These are phyloP conservation scores for Epirrhoe alternata DNA, from an alignment of 2,888 invertebrate species.

Conservation along the genomic window DNA sequence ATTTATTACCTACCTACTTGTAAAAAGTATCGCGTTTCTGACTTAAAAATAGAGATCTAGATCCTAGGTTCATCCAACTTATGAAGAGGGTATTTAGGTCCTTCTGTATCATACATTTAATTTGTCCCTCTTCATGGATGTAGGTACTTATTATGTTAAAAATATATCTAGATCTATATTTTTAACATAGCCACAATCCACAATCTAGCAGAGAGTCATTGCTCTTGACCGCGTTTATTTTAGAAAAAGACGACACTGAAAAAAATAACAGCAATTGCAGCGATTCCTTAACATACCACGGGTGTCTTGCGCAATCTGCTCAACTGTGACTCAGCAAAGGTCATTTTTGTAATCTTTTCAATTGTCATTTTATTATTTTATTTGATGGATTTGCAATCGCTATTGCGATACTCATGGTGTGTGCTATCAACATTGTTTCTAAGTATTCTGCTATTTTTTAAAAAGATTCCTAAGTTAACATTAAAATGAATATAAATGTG, in stretches of 20 bases:
- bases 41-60: no score
- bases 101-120: no score
- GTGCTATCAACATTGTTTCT: neutral
- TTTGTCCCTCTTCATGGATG: no score
- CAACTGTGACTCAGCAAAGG: slow-evolving; percentile 5
- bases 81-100: no score
- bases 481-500: no score
- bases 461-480: no score
- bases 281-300: neutral
- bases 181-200: neutral
- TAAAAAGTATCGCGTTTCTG: no score
- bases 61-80: no score
- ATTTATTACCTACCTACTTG: no score
- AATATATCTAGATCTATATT: no score
- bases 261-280: neutral
- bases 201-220: neutral
- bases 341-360: slow-evolving; percentile 1
- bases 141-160: no score
- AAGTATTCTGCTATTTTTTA: no score
- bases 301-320: neutral
- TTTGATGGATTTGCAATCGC: slow-evolving; percentile 5
- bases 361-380: neutral
- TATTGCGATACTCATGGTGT: neutral
- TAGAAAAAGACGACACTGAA: neutral
- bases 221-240: neutral